A percentile compares a stretch with the other conserved stretches of the same genome.
Conservation (phyloP, 2,797 vertebrate genomes). For the Zenarchopterus dispar region DNA sequence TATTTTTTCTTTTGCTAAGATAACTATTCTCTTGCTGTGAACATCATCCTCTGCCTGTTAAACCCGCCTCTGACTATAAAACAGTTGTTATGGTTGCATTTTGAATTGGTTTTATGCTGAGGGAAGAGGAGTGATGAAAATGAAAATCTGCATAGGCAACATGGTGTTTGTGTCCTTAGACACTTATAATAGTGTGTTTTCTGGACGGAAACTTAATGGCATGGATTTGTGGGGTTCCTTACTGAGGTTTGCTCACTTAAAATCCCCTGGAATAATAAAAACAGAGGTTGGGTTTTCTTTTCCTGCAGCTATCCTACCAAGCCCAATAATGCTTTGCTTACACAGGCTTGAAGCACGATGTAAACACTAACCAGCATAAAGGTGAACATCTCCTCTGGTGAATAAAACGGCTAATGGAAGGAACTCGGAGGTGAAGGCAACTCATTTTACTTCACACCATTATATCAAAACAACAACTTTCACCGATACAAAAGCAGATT, state of each 20-base stretch:
- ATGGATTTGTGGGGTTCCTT: constrained; percentile 31
- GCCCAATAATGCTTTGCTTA: constrained; percentile 18
- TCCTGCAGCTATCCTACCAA: constrained; percentile 11
- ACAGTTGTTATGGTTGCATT: background rate
- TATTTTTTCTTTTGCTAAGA: constrained; percentile 5
- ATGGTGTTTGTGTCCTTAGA: constrained; percentile 41
- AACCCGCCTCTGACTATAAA: constrained; percentile 15
- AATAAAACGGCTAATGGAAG: constrained; percentile 53
- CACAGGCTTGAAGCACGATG: constrained; percentile 35
- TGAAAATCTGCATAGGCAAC: constrained; percentile 18
- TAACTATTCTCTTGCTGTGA: background rate
- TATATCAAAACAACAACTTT: constrained; percentile 49
- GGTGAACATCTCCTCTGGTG: constrained; percentile 31
- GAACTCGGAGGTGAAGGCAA: constrained; percentile 42
- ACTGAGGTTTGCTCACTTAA: constrained; percentile 44
- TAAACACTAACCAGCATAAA: constrained; percentile 49
- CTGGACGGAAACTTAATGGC: background rate
- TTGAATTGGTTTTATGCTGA: constrained; percentile 11
- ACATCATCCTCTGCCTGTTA: background rate
- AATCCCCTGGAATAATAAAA: constrained; percentile 53
- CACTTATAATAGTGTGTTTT: constrained; percentile 24
- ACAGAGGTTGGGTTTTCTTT: constrained; percentile 21
- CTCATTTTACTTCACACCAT: constrained; percentile 33
- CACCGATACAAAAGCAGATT: constrained; percentile 37
- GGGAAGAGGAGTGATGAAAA: constrained; percentile 40